A percentile compares a stretch with the other conserved stretches of the same genome.
These are phyloP conservation scores for Drosophila antonietae DNA, from an alignment of 2,888 invertebrate genomes.

Conservation along the genomic window DNA sequence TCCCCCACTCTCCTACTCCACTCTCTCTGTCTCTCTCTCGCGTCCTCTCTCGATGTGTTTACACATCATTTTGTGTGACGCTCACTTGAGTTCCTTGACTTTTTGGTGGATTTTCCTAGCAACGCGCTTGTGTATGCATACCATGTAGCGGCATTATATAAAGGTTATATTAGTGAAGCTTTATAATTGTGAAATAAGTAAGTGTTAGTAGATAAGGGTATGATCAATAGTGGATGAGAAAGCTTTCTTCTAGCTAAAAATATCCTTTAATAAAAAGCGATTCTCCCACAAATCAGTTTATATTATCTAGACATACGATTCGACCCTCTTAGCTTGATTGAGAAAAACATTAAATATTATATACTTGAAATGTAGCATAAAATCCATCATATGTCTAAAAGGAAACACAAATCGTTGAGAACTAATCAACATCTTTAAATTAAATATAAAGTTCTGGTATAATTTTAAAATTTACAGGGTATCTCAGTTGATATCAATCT, in stretches of 20 bases:
- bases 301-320: no score
- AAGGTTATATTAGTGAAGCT: constrained; percentile 1
- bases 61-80: constrained; percentile 65
- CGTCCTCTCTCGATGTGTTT: constrained; percentile 45
- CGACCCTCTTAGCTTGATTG: no score
- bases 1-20: neutral
- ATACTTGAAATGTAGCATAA: no score
- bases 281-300: no score
- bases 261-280: no score
- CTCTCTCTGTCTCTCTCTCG: neutral
- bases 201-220: neutral
- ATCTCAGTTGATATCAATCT: neutral
- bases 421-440: no score
- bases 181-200: neutral
- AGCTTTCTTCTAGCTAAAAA: neutral
- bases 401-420: no score
- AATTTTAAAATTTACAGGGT: constrained; percentile 2
- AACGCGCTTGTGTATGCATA: constrained; percentile 19
- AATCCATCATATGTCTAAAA: neutral
- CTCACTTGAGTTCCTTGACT: constrained; percentile 78
- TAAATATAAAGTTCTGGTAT: no score
- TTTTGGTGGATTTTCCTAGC: constrained; percentile 46
- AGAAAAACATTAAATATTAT: no score
- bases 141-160: neutral
- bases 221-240: neutral